These are phyloP conservation scores for Thymelicus sylvestris DNA, from an alignment of 2,888 invertebrate genomes.

Conservation along the genomic window DNA sequence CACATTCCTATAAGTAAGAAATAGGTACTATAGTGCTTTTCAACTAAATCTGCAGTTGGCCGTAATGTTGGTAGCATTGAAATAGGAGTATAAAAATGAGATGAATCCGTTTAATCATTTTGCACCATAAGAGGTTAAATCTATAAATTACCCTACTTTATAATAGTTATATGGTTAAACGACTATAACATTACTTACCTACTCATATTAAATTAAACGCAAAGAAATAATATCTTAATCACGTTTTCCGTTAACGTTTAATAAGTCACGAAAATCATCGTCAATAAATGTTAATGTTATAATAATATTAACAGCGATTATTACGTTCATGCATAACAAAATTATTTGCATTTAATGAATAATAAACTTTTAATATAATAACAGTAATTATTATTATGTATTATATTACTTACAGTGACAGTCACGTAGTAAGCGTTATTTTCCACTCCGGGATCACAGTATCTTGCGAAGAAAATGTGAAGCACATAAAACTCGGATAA, in stretches of 20 bases:
- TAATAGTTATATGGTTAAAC: background rate
- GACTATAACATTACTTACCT: background rate
- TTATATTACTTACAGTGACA: background rate
- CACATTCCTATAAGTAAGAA: too few species aligned
- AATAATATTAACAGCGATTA: background rate
- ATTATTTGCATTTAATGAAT: background rate
- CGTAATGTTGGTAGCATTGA: too few species aligned
- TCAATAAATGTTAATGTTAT: slow-evolving; percentile 4
- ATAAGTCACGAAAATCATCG: slow-evolving; percentile 30
- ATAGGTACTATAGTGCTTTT: too few species aligned
- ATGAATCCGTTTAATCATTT: background rate
- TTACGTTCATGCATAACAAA: background rate
- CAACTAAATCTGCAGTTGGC: too few species aligned
- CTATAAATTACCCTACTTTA: slow-evolving; percentile 3
- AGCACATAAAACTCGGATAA: too few species aligned
- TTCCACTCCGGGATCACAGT: background rate
- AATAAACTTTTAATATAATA: background rate
- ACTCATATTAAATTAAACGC: background rate
- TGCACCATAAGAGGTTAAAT: background rate
- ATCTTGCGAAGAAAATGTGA: too few species aligned
- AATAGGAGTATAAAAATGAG: background rate
- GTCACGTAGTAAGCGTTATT: background rate
- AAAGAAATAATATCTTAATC: slow-evolving; percentile 27
- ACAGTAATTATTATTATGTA: background rate
- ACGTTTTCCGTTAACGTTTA: slow-evolving; percentile 34